Evolutionary conservation across 1,140 invertebrate species (phyloP).

Genomic region (Eupristina koningsbergeri): DNA sequence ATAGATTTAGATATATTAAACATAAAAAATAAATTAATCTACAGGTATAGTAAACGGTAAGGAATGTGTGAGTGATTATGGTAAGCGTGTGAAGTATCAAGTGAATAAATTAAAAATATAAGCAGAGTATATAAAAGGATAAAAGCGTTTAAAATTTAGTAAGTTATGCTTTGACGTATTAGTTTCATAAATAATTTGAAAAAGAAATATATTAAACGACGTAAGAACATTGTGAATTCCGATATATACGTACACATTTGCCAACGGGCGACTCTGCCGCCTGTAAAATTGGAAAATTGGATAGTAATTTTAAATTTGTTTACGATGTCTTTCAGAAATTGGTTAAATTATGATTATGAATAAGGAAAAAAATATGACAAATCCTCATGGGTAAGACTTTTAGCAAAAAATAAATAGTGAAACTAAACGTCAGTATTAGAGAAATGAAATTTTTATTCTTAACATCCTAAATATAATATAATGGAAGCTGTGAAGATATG

Average conservation of each 20-base stretch:
- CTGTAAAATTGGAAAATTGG: constrained; percentile 71
- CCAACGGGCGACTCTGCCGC: constrained; percentile 73
- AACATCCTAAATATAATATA: background rate
- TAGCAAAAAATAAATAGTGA: background rate
- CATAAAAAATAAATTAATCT: background rate
- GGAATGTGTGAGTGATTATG: background rate
- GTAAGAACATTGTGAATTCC: constrained; percentile 45
- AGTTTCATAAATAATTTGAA: constrained; percentile 26
- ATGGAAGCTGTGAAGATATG: background rate
- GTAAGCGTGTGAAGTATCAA: background rate
- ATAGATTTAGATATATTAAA: background rate
- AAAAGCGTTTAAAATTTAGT: constrained; percentile 36
- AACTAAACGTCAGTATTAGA: constrained; percentile 38
- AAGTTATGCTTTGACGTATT: constrained; percentile 44
- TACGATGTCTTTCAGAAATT: background rate
- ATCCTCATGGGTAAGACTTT: background rate
- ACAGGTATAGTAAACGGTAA: background rate
- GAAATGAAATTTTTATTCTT: constrained; percentile 23
- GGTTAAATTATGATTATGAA: constrained; percentile 1
- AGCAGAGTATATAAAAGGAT: background rate
- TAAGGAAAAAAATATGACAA: background rate
- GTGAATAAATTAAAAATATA: background rate
- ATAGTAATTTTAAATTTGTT: constrained; percentile 37
- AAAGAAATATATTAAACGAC: constrained; percentile 34
- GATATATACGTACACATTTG: constrained; percentile 75